Conservation (phyloP, 2,797 vertebrate genomes). For the Chiroxiphia lanceolata region DNA sequence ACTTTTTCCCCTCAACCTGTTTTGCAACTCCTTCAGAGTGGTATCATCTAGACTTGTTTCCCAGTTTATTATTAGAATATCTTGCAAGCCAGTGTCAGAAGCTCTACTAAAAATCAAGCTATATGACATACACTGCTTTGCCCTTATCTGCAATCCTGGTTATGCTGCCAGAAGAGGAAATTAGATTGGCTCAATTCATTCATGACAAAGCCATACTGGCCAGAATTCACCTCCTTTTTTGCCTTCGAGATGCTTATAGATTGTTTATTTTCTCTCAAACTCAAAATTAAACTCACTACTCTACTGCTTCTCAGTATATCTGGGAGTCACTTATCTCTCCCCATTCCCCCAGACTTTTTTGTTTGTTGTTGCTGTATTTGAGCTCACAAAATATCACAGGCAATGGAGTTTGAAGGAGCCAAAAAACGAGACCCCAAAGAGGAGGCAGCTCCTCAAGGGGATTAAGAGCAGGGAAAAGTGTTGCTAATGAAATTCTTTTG, state of each 20-base stretch:
- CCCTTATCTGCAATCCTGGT: slow-evolving; percentile 24
- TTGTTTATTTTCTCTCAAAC: slow-evolving; percentile 7
- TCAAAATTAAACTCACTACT: background rate
- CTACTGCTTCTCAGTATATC: background rate
- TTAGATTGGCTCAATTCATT: slow-evolving; percentile 16
- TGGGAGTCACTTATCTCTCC: background rate
- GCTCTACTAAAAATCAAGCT: slow-evolving; percentile 37
- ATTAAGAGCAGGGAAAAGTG: background rate
- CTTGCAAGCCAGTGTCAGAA: slow-evolving; percentile 8
- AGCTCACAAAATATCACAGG: background rate
- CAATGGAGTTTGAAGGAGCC: background rate
- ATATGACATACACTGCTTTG: background rate
- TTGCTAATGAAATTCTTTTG: background rate
- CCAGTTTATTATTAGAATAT: slow-evolving; percentile 49
- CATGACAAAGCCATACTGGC: background rate
- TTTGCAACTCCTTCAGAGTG: background rate
- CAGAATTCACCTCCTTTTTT: background rate
- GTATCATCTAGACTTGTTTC: background rate
- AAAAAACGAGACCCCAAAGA: fast-evolving
- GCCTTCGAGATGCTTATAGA: slow-evolving; percentile 6
- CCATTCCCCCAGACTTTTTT: background rate
- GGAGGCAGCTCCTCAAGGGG: background rate
- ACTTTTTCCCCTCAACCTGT: background rate
- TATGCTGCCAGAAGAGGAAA: slow-evolving; percentile 39
- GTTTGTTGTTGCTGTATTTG: background rate